Evolutionary conservation across 2,888 invertebrate species (phyloP), one percentile per base, ranked within the genome.

Genomic region (Melanostoma mellinum): DNA sequence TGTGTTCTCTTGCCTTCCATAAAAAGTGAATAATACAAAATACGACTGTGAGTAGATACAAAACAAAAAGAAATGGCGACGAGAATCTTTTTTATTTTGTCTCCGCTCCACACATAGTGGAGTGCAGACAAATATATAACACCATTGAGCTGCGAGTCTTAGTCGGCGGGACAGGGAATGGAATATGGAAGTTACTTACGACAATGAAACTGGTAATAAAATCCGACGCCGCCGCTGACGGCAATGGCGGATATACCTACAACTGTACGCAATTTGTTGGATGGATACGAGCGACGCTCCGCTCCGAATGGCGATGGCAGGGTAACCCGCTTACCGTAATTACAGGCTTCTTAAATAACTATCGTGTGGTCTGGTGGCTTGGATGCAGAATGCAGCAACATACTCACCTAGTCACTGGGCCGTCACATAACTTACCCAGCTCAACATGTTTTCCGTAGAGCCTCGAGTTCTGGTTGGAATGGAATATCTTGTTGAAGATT

Each of bases 291-390:
- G n/a, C n/a, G 40, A 20, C 20, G 20, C 20, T 20, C 20, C 20
- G 20, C 20, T 20, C 50, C 56, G 50, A 71, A 58, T 50, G 71
- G 38, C 71, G 63, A 58, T 50, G 71, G 38, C 71, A 65, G 56
- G 63, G 77, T 71, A 77, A 77, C 77, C 77, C 71, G 77, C 77
- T 78, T 78, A 71, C 77, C 58, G 71, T 72, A 78, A 78, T 78
- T 65, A 78, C 71, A 35, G 32, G 58, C 65, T 58, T 72, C 65
- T 58, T 72, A 38, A 36, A 46, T 42, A 40, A 32, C 58, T 53
- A 77, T 50, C 42, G 61, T 77, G 76, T 44, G 77, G 69, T 60
- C 69, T 69, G 69, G 44, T 56, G 35, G 65, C 65, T 69, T 61
- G 61, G 35, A 35, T 63, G 55, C 40, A 65, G 42, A 44, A 55